phyloP scores from a whole-genome alignment of 2,113 vertebrate genomes.

The Laticauda colubrina region DNA sequence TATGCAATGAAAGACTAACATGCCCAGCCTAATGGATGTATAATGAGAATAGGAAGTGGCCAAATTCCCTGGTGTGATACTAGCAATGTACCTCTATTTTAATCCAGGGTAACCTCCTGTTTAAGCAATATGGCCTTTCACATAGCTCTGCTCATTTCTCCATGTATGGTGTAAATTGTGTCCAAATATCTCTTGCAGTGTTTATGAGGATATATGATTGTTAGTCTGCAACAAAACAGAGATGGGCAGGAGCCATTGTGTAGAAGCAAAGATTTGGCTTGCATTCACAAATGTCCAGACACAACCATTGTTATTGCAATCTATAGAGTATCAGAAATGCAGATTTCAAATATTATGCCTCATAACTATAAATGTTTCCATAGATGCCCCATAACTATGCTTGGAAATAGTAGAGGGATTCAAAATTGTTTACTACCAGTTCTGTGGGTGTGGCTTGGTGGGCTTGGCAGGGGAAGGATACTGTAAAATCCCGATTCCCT shows the following conservation, averaged over 20 bases:
- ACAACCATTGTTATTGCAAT: not conserved
- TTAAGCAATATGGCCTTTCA: not conserved
- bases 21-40: conserved; percentile 13
- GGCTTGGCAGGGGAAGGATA: too few relatives aligned
- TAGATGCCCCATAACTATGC: not conserved
- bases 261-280: too few relatives aligned
- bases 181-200: not conserved
- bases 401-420: not conserved
- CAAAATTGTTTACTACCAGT: too few relatives aligned
- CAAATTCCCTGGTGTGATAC: conserved; percentile 1
- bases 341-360: not conserved
- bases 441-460: too few relatives aligned
- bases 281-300: not conserved
- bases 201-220: not conserved
- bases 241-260: not conserved
- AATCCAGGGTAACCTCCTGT: not conserved
- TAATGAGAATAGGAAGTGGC: not conserved
- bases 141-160: not conserved
- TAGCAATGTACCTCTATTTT: conserved; percentile 4
- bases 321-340: not conserved
- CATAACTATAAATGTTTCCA: too few relatives aligned
- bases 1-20: conserved; percentile 29
- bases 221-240: too few relatives aligned
- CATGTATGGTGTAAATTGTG: not conserved
- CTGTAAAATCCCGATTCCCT: too few relatives aligned